Evolutionary conservation across 1,140 invertebrate species (phyloP), one percentile per base, ranked within the genome.

Genomic region (Zaprionus tsacasi): DNA sequence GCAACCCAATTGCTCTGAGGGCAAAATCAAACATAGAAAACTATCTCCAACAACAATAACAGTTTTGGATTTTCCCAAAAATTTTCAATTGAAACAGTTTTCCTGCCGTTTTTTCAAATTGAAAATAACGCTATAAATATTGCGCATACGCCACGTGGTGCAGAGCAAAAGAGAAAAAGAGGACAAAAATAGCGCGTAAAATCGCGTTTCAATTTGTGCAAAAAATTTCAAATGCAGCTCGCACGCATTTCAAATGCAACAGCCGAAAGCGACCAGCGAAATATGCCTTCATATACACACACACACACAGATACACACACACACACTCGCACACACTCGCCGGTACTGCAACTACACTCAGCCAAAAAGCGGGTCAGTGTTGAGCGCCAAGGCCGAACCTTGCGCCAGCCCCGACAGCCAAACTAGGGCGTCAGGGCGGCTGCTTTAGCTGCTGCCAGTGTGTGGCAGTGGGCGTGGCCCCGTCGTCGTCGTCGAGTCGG

Each of bases 351-450:
- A 45, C 64, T 59, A 69, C 55, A 69, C 45, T 54, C 36, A 57
- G 71, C 21, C 40, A 67, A 68, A 81, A 88, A 85, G 88, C 82
- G 71, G 88, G 88, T 91, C 88, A 83, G 76, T 91, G 87, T 83
- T 87, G 87, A 87, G 78, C 82, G 81, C 82, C 88, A 91, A 91
- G 88, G 88, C 81, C 88, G 82, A 83, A 83, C 81, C 81, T 91
- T 85, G 88, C 71, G 88, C 71, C 75, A 75, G 57, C 71, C 73
- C 21, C 21, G 21, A 77, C 40, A 67, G 21, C 52, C 58, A 79
- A 91, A 85, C 81, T 89, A 89, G 85, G 85, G 78, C 85, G 78
- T 73, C 85, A 73, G 78, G 75, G 74, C 81, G 74, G 78, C 85
- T 83, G 79, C 70, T 77, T 82, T 70, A 1, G 78, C 71, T 50